Conservation (phyloP, 1,140 invertebrate species). For the Leptestheria dahalacensis region DNA sequence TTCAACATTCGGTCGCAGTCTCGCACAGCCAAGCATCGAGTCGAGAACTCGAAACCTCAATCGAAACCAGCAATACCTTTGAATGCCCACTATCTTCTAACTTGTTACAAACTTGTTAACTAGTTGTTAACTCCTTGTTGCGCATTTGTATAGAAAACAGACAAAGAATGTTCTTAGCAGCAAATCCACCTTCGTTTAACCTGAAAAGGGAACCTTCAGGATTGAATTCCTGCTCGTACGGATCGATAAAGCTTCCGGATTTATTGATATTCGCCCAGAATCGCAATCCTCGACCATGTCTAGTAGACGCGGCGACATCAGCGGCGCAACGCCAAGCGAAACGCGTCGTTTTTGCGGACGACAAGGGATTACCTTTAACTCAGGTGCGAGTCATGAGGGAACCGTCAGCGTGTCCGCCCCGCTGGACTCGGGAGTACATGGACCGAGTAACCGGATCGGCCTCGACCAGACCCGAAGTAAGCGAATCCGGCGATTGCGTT, state of each 20-base stretch:
- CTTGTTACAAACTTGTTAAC: too few relatives aligned
- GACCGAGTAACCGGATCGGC: slow-evolving; percentile 41
- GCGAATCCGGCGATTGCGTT: too few relatives aligned
- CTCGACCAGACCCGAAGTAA: slow-evolving; percentile 26
- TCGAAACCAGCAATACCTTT: too few relatives aligned
- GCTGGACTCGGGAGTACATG: slow-evolving; percentile 54
- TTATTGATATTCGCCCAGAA: neutral
- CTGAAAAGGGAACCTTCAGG: neutral
- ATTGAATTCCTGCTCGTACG: neutral
- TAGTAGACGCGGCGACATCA: slow-evolving; percentile 22
- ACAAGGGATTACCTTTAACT: slow-evolving; percentile 67
- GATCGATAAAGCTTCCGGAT: neutral
- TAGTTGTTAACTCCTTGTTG: too few relatives aligned
- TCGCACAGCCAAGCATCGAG: too few relatives aligned
- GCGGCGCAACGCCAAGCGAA: slow-evolving; percentile 46
- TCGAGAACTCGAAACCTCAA: too few relatives aligned
- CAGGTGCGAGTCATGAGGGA: slow-evolving; percentile 75
- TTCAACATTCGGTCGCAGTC: too few relatives aligned
- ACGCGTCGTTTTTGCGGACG: slow-evolving; percentile 84
- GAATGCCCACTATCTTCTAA: too few relatives aligned
- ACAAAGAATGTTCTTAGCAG: neutral
- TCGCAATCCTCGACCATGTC: neutral
- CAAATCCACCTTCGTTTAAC: neutral
- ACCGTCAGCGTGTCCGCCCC: slow-evolving; percentile 73
- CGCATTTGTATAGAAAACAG: neutral